A percentile compares a stretch with the other conserved stretches of the same genome.
phyloP scores from a whole-genome alignment of 2,797 vertebrate species.

The Helicolenus hilgendorfi region DNA sequence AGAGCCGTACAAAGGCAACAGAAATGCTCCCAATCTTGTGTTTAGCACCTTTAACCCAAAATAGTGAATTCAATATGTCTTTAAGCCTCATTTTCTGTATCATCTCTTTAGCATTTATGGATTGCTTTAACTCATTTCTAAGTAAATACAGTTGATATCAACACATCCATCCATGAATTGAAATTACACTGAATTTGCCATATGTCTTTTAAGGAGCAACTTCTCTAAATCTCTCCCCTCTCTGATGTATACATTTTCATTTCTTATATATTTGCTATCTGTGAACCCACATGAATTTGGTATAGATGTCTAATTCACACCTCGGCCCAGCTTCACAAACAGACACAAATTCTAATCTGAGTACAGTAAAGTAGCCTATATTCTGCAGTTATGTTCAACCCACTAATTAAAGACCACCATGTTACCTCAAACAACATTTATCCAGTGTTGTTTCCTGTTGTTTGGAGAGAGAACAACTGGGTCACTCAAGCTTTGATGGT shows the following conservation, averaged over 20 bases:
- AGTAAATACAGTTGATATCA: background rate
- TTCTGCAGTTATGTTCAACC: background rate
- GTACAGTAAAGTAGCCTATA: background rate
- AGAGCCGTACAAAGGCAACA: no score
- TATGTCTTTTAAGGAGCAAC: background rate
- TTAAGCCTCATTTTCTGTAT: background rate
- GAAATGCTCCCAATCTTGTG: no score
- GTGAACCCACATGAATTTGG: background rate
- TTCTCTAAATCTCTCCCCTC: background rate
- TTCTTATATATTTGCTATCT: background rate
- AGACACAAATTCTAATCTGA: background rate
- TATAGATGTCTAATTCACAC: background rate
- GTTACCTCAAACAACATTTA: background rate
- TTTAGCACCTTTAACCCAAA: background rate
- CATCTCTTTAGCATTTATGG: background rate
- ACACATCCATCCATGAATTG: background rate
- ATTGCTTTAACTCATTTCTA: background rate
- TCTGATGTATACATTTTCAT: background rate
- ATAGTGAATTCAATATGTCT: background rate
- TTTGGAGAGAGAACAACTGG: conserved; percentile 23
- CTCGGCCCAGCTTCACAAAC: background rate
- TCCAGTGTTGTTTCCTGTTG: conserved; percentile 17
- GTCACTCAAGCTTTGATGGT: conserved; percentile 5
- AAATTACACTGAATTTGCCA: background rate
- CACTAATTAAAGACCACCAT: background rate